Base-by-base conservation (phyloP, 2,888 invertebrate species). In the Dryocosmus kuriphilus region DNA sequence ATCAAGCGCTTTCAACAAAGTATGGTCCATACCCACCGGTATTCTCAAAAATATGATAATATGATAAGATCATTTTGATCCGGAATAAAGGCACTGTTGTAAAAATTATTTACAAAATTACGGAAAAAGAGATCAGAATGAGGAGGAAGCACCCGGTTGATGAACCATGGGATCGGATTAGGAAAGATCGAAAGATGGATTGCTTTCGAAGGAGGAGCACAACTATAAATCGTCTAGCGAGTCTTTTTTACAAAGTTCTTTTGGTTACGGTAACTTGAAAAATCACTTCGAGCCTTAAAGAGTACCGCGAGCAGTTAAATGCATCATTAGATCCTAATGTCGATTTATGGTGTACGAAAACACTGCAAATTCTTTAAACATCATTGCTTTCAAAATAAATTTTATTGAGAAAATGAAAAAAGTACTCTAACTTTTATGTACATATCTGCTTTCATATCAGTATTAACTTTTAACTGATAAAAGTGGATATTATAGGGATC, bases 131-230 rank as follows among this genome's bases (percentile, higher is more conserved):
- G 32, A 32, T n/a, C 22, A 65, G 65, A 38, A 65, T 65, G 11
- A 38, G 38, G 24, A 65, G 38, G 38, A 65, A 65, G 38, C 11
- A 35, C 35, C 22, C 14, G 22, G 11, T 41, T 38, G 38, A 65
- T 38, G 38, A 38, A 65, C 65, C 41, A 65, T 65, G 22, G 38
- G 65, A 38, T 65, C n/a, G 38, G 24, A 65, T 65, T 65, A 65
- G 65, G n/a, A n/a, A n/a, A n/a, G n/a, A n/a, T n/a, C n/a, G 24
- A 65, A 16, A 65, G 41, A 65, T 65, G 38, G 65, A 65, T 65
- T 65, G 24, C 65, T 65, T 65, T 65, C 41, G 24, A 63, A n/a
- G n/a, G n/a, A 63, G 65, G 35, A 63, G 35, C n/a, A 63, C 38
- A 65, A 65, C 65, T 65, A 65, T 65, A 65, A 65, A 65, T 65